Base-by-base conservation (phyloP, 2,113 vertebrate species). In the Hystrix cristata region DNA sequence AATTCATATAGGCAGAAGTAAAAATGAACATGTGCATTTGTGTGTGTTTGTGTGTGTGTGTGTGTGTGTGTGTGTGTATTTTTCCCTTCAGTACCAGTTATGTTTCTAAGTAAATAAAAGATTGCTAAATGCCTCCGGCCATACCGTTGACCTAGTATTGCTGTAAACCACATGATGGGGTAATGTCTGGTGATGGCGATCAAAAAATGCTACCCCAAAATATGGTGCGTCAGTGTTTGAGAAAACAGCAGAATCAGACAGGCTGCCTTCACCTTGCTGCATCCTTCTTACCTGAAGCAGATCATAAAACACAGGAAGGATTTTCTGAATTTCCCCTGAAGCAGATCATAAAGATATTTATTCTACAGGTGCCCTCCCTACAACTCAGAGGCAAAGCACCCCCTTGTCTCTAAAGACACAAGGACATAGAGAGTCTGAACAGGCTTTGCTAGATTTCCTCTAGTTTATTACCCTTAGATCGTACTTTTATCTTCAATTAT, bases 31-130 rank as follows among this genome's bases (percentile, higher is more conserved):
- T 55, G 74, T 90, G 21, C 23, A 23, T 38, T 16, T 38, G 7
- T 21, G 34, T 38, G 79, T 72, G n/a, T 19, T 21, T 91, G 29
- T 48, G 14, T 48, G 69, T 78, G 38, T 64, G n/a, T 38, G 7
- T 21, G 34, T 38, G 79, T 72, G n/a, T 19, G 21, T 91, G 29
- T 48, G 14, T 48, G 69, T 78, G 38, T 64, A 62, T 46, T 92
- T 55, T 51, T n/a, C 31, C 29, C 60, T 19, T 92, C 38, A 57
- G 19, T 34, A 71, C 18, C 57, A 55, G 3, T 3, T 84, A 57
- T 71, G 4, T 8, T 72, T 95, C 83, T 65, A 86, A 74, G 80
- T 83, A 95, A 84, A 74, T 51, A 74, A 71, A 84, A 88, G 25
- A 90, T 71, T 93, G 31, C 11, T 72, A 86, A 94, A 67, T 31